Evolutionary conservation across 35 echinoderm and acorn worm genomes (phyloP).

Genomic region (Amphiura filiformis): DNA sequence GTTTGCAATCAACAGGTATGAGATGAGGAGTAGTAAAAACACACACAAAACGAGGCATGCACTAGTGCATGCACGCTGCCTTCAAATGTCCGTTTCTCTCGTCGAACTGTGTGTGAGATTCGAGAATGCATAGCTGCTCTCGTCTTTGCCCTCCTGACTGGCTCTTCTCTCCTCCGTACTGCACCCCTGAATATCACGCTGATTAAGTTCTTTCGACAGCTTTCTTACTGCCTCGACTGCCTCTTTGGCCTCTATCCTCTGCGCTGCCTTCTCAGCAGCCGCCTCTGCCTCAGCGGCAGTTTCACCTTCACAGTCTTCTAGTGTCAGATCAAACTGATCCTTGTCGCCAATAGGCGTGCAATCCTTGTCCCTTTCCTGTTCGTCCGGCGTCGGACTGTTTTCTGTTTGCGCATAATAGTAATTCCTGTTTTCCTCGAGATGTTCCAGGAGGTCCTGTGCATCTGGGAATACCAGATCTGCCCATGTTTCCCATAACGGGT

Average conservation of each 20-base stretch:
- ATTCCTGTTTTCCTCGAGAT: slow-evolving; percentile 87
- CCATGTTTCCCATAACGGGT: slow-evolving; percentile 98
- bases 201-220: background rate
- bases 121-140: background rate
- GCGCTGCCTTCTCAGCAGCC: background rate
- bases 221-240: background rate
- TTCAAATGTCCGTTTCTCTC: slow-evolving; percentile 3
- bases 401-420: slow-evolving; percentile 82
- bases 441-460: slow-evolving; percentile 88
- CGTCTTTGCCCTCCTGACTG: background rate
- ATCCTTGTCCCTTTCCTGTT: slow-evolving; percentile 3
- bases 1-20: too few species aligned
- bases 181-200: background rate
- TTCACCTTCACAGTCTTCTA: slow-evolving; percentile 58
- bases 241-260: background rate
- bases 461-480: slow-evolving; percentile 97
- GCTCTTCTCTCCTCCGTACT: slow-evolving; percentile 1
- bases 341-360: slow-evolving; percentile 25
- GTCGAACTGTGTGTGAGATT: background rate
- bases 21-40: too few species aligned
- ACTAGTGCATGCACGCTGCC: background rate
- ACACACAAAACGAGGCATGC: too few species aligned
- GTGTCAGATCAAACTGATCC: slow-evolving; percentile 67
- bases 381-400: slow-evolving; percentile 73
- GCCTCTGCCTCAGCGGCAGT: background rate